A percentile compares a stretch with the other conserved stretches of the same genome.
phyloP scores from a whole-genome alignment of 2,888 invertebrate genomes.

The Orchesella flavescens region DNA sequence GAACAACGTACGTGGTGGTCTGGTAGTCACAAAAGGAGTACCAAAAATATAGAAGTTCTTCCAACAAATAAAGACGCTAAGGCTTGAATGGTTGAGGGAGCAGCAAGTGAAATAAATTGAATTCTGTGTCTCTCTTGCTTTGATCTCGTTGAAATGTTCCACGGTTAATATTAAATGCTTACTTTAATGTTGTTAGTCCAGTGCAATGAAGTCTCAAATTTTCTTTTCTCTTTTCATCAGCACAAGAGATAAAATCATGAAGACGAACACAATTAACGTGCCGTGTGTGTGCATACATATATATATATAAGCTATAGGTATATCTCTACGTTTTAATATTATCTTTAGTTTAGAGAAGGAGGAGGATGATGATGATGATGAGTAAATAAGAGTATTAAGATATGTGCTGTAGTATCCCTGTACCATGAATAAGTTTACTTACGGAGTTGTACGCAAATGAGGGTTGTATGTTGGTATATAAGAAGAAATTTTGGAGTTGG shows the following conservation, averaged over 20 bases:
- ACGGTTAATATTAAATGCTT: conserved; percentile 20
- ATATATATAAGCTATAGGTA: not conserved
- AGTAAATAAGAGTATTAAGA: too few relatives aligned
- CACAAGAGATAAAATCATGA: not conserved
- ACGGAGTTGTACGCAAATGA: not conserved
- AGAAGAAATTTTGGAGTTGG: too few relatives aligned
- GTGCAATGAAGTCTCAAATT: not conserved
- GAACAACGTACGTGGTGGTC: too few relatives aligned
- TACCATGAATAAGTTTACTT: conserved; percentile 22
- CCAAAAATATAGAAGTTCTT: too few relatives aligned
- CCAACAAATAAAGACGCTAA: not conserved
- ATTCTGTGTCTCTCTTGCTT: conserved; percentile 13
- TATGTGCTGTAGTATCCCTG: not conserved
- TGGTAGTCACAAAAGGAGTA: too few relatives aligned
- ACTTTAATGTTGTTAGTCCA: conserved; percentile 10
- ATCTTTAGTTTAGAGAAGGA: not conserved
- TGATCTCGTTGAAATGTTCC: conserved; percentile 11
- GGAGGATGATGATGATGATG: not conserved
- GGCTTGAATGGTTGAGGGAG: not conserved
- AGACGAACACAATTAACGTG: too few relatives aligned
- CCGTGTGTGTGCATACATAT: too few relatives aligned
- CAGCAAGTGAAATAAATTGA: conserved; percentile 7
- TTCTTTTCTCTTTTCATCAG: not conserved
- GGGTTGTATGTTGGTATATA: too few relatives aligned
- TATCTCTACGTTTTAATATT: not conserved